Conservation (phyloP, 2,113 vertebrate genomes). For the Terrapene triunguis region DNA sequence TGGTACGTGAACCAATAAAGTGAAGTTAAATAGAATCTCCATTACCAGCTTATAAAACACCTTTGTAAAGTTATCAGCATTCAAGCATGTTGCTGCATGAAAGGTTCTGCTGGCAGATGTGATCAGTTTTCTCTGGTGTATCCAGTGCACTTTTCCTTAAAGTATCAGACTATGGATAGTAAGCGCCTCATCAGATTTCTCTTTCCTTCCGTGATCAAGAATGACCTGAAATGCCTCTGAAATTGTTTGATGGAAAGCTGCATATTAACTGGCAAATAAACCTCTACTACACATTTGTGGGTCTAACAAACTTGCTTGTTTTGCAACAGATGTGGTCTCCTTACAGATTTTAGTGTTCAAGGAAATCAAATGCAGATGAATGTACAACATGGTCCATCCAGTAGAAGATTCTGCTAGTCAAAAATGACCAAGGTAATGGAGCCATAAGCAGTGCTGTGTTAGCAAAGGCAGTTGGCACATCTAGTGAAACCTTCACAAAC, state of each 20-base stretch:
- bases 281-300: background rate
- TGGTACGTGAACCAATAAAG: background rate
- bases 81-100: background rate
- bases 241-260: background rate
- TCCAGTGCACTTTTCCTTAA: background rate
- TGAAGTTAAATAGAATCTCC: background rate
- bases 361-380: background rate
- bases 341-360: background rate
- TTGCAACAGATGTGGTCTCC: background rate
- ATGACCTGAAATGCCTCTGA: background rate
- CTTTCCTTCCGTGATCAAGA: background rate
- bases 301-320: background rate
- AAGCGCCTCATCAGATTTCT: too few relatives aligned
- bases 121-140: background rate
- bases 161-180: background rate
- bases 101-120: background rate
- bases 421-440: background rate
- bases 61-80: background rate
- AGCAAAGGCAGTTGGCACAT: background rate
- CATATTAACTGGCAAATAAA: background rate
- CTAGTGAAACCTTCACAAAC: background rate
- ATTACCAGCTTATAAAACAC: background rate
- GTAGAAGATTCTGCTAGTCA: background rate
- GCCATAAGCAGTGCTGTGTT: background rate
- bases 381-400: background rate